Evolutionary conservation across 2,888 invertebrate genomes (phyloP).

Genomic region (Nemotelus nigrinus): DNA sequence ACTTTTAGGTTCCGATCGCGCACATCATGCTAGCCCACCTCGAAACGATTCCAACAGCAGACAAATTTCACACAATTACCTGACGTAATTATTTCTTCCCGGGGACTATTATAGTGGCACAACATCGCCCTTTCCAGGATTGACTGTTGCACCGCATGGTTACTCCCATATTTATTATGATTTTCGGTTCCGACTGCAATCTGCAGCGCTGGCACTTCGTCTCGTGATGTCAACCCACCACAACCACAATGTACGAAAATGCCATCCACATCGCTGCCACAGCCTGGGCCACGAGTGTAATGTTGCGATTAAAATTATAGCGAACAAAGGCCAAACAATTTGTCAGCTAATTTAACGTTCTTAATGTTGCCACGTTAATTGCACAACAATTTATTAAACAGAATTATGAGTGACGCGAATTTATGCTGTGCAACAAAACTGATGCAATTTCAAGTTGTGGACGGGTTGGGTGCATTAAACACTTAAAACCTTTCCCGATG

Average conservation of each 20-base stretch:
- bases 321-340: slow-evolving; percentile 37
- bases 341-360: slow-evolving; percentile 44
- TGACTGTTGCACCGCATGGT: not conserved
- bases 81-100: not conserved
- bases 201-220: not conserved
- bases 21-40: not conserved
- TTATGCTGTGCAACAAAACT: slow-evolving; percentile 31
- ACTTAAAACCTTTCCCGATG: slow-evolving; percentile 16
- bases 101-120: slow-evolving; percentile 10
- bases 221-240: not conserved
- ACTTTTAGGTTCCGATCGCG: too few relatives aligned
- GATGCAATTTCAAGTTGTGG: slow-evolving; percentile 8
- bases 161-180: not conserved
- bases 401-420: slow-evolving; percentile 40
- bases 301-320: slow-evolving; percentile 39
- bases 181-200: not conserved
- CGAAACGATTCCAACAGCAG: not conserved
- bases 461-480: not conserved
- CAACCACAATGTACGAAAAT: not conserved
- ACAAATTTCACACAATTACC: slow-evolving; percentile 1
- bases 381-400: slow-evolving; percentile 39
- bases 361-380: slow-evolving; percentile 45
- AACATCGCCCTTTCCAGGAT: not conserved
- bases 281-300: slow-evolving; percentile 22
- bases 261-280: slow-evolving; percentile 2